Base-by-base conservation (phyloP, 1,140 invertebrate species). In the Drosophila takahashii region DNA sequence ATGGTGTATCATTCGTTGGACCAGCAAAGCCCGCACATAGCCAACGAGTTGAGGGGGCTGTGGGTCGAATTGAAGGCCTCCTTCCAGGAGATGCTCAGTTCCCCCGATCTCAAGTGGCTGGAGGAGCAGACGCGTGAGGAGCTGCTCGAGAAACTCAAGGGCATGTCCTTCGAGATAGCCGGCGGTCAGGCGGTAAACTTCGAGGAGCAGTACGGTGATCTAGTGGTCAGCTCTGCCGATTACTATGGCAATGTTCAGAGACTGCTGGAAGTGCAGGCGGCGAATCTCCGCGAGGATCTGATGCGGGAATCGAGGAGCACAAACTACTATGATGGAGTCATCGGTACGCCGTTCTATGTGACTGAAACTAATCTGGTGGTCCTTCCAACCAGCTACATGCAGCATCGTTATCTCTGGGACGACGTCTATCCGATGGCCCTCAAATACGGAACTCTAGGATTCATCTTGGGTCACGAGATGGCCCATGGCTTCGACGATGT, bases 321-420 rank as follows among this genome's bases (percentile, higher is more conserved):
- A 0, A 95, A 96, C 69, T 94, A 97, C 86, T 95, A 95, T 1
- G 96, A 98, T 0, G 97, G 98, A 87, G 96, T 96, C 90, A 97
- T 96, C 2, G 95, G 95, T 77, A 97, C 95, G 94, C 95, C 96
- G 22, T 98, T 99, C 96, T 99, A 99, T 92, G 97, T 97, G 1
- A 97, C 98, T 1, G 98, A 98, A 2, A 97, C 97, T 86, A 99
- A 99, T 93, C 96, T 98, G 85, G 98, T 98, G 75, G 97, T 98
- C 0, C 98, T 99, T 81, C 98, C 98, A 0, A 98, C 98, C 39
- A 98, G 97, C 6, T 99, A 99, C 59, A 93, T 99, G 3, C 98
- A 99, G 84, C 95, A 96, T 64, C 98, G 98, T 0, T 99, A 99
- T 90, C 98, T 98, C 91, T 97, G 98, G 83, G 95, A 96, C 37